Evolutionary conservation across 2,888 invertebrate genomes (phyloP), one percentile per base, ranked within the genome.

Genomic region (Salpingus planirostris): DNA sequence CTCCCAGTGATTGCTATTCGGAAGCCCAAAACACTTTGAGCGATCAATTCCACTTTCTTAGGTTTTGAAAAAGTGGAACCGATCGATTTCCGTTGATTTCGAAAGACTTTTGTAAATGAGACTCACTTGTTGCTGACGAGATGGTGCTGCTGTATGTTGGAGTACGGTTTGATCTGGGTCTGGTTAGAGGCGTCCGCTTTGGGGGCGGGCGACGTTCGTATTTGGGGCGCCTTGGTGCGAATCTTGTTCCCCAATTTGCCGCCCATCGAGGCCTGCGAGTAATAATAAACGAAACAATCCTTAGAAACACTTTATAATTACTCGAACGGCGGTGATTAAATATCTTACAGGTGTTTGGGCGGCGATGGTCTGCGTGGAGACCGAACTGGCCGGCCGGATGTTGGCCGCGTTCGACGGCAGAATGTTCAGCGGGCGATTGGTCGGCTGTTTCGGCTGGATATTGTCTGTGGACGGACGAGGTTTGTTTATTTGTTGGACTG

Each of bases 351-450:
- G 73, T 1, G 71, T 64, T 55, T 75, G 76, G 29, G 70, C 73
- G 27, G 60, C 63, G 31, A 62, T 62, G 1, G 89, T 89, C 63
- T 89, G 89, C 0, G 89, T 89, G 3, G 88, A 87, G 7, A 89
- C 88, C 0, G 86, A 86, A 47, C 85, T 80, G 3, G 70, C 84
- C 0, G 88, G 86, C 28, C 88, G 70, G 43, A 84, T 77, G 47
- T 73, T 74, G 10, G 69, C 65, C 29, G 71, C 67, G 50, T 74
- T 70, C 67, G 65, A 64, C 65, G 65, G 62, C 34, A 65, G 43
- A 43, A 66, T 65, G 42, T 60, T 65, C 27, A 65, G 47, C 8
- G 68, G 65, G 33, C 70, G 53, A 29, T 57, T 62, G 10, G 62
- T 58, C 12, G 63, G 50, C 33, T 67, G 62, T 49, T 57, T 71